phyloP scores from a whole-genome alignment of 2,888 invertebrate genomes.

The Andrena fulva region DNA sequence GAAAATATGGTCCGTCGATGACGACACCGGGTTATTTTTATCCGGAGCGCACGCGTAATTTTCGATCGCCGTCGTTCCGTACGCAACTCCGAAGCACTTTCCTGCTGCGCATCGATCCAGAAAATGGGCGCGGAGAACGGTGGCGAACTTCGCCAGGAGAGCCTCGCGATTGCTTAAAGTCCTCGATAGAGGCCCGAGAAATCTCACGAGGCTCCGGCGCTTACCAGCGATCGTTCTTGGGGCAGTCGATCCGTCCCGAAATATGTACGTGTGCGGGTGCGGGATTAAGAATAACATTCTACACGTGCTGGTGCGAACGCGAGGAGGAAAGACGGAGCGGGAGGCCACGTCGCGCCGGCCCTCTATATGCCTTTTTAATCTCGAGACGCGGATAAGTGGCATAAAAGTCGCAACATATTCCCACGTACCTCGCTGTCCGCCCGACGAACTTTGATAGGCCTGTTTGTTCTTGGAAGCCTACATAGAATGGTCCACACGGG shows the following conservation, averaged over 20 bases:
- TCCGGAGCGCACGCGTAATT: slow-evolving; percentile 10
- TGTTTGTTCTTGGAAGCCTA: slow-evolving; percentile 74
- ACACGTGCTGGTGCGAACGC: not conserved
- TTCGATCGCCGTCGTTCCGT: not conserved
- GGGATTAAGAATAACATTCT: slow-evolving; percentile 22
- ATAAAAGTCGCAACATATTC: slow-evolving; percentile 80
- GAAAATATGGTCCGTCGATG: slow-evolving; percentile 27
- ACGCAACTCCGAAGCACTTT: not conserved
- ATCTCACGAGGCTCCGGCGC: too few species aligned
- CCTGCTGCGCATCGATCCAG: not conserved
- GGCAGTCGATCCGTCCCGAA: not conserved
- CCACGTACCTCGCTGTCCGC: slow-evolving; percentile 74
- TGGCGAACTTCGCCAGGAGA: too few species aligned
- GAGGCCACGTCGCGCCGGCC: not conserved
- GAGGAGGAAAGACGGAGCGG: slow-evolving; percentile 19
- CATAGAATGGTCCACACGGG: slow-evolving; percentile 73
- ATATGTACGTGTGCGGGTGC: not conserved
- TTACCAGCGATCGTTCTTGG: slow-evolving; percentile 2
- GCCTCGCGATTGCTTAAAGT: too few species aligned
- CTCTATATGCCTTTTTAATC: slow-evolving; percentile 71
- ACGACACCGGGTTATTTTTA: slow-evolving; percentile 14
- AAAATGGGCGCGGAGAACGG: not conserved
- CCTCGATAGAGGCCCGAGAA: too few species aligned
- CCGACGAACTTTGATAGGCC: slow-evolving; percentile 77
- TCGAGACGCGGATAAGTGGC: slow-evolving; percentile 80